phyloP scores from a whole-genome alignment of 2,113 vertebrate genomes.

The Pituophis catenifer region DNA sequence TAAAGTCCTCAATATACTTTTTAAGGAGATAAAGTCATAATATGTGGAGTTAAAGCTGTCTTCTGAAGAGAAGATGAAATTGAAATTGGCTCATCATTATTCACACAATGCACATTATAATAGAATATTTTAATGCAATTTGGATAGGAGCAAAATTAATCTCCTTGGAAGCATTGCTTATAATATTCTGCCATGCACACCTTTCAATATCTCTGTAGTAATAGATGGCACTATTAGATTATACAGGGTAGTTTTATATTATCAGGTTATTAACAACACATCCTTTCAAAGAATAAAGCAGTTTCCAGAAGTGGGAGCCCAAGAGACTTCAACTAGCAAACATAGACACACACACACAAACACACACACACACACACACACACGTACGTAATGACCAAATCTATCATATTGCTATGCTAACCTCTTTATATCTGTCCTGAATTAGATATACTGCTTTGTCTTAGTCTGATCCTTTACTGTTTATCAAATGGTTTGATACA shows the following conservation, averaged over 20 bases:
- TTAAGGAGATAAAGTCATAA: slow-evolving; percentile 23
- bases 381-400: neutral
- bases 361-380: too few species aligned
- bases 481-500: neutral
- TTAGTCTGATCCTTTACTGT: neutral
- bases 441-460: neutral
- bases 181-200: neutral
- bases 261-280: slow-evolving; percentile 19
- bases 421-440: neutral
- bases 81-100: slow-evolving; percentile 23
- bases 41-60: slow-evolving; percentile 9
- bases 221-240: slow-evolving; percentile 33
- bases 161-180: slow-evolving; percentile 6
- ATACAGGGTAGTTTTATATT: slow-evolving; percentile 16
- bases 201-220: slow-evolving; percentile 27
- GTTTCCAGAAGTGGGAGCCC: neutral
- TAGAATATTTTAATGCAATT: slow-evolving; percentile 30
- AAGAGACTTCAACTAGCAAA: neutral
- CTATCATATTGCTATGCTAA: neutral
- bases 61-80: slow-evolving; percentile 24
- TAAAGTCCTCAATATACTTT: slow-evolving; percentile 15
- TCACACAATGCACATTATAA: slow-evolving; percentile 30
- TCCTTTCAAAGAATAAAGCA: slow-evolving; percentile 13
- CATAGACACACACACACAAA: neutral
- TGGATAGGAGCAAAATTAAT: slow-evolving; percentile 15